phyloP scores from a whole-genome alignment of 2,888 invertebrate genomes.

The Drosophila ustulata region DNA sequence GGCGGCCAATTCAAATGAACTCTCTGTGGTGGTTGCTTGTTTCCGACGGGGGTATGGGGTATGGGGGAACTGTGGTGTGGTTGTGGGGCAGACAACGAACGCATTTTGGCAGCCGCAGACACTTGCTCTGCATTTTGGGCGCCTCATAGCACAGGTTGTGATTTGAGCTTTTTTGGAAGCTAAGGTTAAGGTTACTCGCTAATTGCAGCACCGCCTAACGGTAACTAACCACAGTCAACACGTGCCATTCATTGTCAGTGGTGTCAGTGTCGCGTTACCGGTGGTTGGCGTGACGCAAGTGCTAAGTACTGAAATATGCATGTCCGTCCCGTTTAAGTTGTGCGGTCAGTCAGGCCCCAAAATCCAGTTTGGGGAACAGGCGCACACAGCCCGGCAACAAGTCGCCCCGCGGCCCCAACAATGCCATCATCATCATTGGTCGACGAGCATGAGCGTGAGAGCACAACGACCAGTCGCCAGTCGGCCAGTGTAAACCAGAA shows the following conservation, averaged over 20 bases:
- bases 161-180: slow-evolving; percentile 84
- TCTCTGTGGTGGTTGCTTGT: slow-evolving; percentile 30
- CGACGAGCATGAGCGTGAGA: not conserved
- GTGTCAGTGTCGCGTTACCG: slow-evolving; percentile 22
- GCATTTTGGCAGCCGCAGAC: slow-evolving; percentile 60
- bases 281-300: slow-evolving; percentile 15
- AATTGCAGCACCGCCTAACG: slow-evolving; percentile 46
- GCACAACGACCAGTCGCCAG: slow-evolving; percentile 9
- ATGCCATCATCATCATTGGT: not conserved
- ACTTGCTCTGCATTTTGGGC: slow-evolving; percentile 72
- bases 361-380: slow-evolving; percentile 84
- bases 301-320: slow-evolving; percentile 21
- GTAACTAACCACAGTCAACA: slow-evolving; percentile 71
- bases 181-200: slow-evolving; percentile 83
- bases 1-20: slow-evolving; percentile 66
- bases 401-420: slow-evolving; percentile 48
- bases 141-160: slow-evolving; percentile 83
- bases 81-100: slow-evolving; percentile 40
- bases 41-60: not conserved
- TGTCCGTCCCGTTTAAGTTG: slow-evolving; percentile 75
- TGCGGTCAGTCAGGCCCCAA: slow-evolving; percentile 85
- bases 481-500: slow-evolving; percentile 54
- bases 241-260: slow-evolving; percentile 1
- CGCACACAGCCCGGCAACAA: slow-evolving; percentile 73
- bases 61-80: slow-evolving; percentile 3